Percentiles rank a stretch among this genome's conserved stretches.
Evolutionary conservation across 2,113 vertebrate species (phyloP).

Genomic region (Coturnix japonica): DNA sequence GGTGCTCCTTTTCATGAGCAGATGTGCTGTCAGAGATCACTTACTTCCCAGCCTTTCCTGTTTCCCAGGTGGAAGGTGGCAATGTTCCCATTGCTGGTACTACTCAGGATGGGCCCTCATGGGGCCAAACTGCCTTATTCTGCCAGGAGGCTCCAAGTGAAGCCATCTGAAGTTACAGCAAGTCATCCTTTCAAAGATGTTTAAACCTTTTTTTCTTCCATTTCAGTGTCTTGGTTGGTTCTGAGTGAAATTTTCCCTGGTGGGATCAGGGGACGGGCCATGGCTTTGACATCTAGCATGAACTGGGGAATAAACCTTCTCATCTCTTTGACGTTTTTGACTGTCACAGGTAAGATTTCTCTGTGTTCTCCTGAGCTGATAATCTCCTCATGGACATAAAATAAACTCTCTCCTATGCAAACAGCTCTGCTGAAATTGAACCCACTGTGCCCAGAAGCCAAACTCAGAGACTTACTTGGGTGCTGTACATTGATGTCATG

Average conservation of each 20-base stretch:
- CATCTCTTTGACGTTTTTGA: conserved; percentile 95
- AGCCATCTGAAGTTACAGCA: background rate
- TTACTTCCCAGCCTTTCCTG: background rate
- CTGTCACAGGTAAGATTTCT: conserved; percentile 86
- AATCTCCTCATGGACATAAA: background rate
- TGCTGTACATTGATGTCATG: background rate
- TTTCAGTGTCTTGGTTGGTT: conserved; percentile 92
- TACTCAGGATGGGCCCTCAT: background rate
- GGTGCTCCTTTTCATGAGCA: background rate
- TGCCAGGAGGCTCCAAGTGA: background rate
- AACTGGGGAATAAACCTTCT: conserved; percentile 96
- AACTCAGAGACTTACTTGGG: background rate
- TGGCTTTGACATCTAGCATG: conserved; percentile 91
- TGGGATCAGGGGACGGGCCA: conserved; percentile 91
- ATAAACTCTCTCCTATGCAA: background rate
- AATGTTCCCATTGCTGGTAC: background rate
- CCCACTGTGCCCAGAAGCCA: background rate
- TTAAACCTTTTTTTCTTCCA: background rate
- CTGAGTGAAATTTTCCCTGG: conserved; percentile 95
- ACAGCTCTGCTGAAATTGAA: background rate
- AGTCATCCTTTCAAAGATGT: background rate
- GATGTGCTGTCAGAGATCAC: background rate
- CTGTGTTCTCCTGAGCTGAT: background rate
- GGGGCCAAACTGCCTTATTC: background rate
- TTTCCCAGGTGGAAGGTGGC: background rate